Base-by-base conservation (phyloP, 2,113 vertebrate species). In the Clupea harengus region DNA sequence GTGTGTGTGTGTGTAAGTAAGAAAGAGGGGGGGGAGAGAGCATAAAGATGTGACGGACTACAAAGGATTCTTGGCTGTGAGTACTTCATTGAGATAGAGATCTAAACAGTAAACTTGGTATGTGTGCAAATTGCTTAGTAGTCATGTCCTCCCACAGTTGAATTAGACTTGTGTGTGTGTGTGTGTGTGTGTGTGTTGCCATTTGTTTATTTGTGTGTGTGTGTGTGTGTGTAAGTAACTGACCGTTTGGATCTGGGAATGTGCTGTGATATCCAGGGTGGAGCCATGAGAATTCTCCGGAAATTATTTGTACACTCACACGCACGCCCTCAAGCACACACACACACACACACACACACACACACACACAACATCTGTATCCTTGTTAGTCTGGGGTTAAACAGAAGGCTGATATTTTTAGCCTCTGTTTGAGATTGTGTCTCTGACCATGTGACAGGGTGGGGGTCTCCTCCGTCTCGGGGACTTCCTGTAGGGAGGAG, bases 31-130 rank as follows among this genome's bases (percentile, higher is more conserved):
- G n/a, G 78, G 78, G 83, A 22, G 54, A 20, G 20, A 57, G 52
- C 20, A 60, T 22, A 8, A 28, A 60, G 54, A 60, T 60, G 18
- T 60, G 54, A 60, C 54, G 22, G 54, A 60, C 54, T 60, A 60
- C 54, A 60, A 60, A 91, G 92, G 90, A 92, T 92, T 93, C 92
- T 93, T 8, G 28, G 64, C 28, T 92, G 84, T 92, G 87, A 90
- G 87, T 93, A 81, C 84, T 86, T 91, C 54, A 22, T 60, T 60
- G 54, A 60, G 54, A 60, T 60, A 60, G 18, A 60, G 18, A 60
- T 60, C 54, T 60, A 60, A 22, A 60, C 54, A 60, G 54, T 20
- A 22, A 60, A 60, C 54, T 60, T 60, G 54, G 18, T 72, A 9
- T 28, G 25, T 72, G 64, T 32, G 25, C 57, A n/a, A 52, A 52